Percentiles rank a stretch among this genome's conserved stretches.
Evolutionary conservation across 2,113 vertebrate genomes (phyloP).

Genomic region (Oxygymnocypris stewartii): DNA sequence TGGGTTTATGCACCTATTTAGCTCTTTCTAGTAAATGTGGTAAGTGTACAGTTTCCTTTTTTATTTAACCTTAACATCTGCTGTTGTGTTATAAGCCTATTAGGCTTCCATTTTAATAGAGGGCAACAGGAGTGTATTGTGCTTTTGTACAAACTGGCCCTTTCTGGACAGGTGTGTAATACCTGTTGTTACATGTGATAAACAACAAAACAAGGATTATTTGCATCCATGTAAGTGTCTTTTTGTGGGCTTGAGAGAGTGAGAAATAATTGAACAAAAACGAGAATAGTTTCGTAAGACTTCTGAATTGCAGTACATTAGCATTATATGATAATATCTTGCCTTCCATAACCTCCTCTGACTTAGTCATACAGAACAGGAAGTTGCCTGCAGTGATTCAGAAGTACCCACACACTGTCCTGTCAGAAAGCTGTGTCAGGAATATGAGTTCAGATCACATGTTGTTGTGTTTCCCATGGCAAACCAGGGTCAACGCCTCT

Average conservation of each 20-base stretch:
- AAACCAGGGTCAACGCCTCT: constrained; percentile 2
- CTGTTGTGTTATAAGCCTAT: constrained; percentile 6
- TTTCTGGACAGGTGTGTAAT: constrained; percentile 14
- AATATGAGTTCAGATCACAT: constrained; percentile 41
- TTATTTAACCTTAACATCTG: not conserved
- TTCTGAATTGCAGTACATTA: constrained; percentile 7
- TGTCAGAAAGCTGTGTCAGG: constrained; percentile 42
- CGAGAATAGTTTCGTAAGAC: not conserved
- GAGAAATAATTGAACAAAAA: not conserved
- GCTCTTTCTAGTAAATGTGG: constrained; percentile 34
- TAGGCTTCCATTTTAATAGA: not conserved
- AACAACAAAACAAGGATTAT: not conserved
- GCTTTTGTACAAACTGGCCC: constrained; percentile 6
- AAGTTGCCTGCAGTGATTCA: constrained; percentile 26
- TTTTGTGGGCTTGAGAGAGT: not conserved
- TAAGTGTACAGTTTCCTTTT: constrained; percentile 20
- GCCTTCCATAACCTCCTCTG: not conserved
- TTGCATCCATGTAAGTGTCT: not conserved
- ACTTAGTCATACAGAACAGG: constrained; percentile 28
- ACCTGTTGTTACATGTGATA: constrained; percentile 13
- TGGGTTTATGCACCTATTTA: constrained; percentile 5
- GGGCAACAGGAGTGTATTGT: not conserved
- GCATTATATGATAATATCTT: constrained; percentile 18
- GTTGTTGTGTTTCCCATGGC: constrained; percentile 46
- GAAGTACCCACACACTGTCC: not conserved